These are phyloP conservation scores for Formicarius rufipectus DNA, from an alignment of 2,113 vertebrate genomes.

Conservation along the genomic window DNA sequence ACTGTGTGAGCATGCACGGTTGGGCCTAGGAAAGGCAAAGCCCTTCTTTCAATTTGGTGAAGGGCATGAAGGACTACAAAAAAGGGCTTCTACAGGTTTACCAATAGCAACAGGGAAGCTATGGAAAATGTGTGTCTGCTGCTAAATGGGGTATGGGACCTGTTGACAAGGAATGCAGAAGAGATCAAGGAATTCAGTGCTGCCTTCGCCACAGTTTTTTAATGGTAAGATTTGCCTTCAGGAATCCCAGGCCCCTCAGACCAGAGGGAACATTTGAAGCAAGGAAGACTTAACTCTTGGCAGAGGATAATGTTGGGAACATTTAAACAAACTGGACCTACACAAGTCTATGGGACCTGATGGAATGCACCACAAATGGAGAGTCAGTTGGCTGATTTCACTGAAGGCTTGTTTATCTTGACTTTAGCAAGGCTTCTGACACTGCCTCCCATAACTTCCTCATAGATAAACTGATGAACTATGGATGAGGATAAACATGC, in stretches of 20 bases:
- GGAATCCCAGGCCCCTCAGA: neutral
- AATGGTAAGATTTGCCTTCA: neutral
- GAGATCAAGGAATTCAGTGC: neutral
- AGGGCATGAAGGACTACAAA: neutral
- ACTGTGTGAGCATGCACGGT: neutral
- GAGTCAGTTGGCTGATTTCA: neutral
- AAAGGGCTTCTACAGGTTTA: neutral
- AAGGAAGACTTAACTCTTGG: neutral
- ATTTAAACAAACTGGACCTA: neutral
- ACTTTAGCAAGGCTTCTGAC: neutral
- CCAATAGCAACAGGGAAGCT: neutral
- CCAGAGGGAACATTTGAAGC: neutral
- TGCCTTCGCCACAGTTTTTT: neutral
- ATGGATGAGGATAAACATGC: neutral
- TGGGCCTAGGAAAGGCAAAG: neutral
- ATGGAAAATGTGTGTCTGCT: neutral
- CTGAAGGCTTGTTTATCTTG: neutral
- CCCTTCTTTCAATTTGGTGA: neutral
- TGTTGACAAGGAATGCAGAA: neutral
- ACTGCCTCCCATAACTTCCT: neutral
- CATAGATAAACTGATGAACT: neutral
- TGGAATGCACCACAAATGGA: neutral
- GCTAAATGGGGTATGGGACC: neutral
- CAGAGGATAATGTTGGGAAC: neutral
- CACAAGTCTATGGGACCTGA: neutral